Base-by-base conservation (phyloP, 2,888 invertebrate species). In the Psylliodes chrysocephalus region DNA sequence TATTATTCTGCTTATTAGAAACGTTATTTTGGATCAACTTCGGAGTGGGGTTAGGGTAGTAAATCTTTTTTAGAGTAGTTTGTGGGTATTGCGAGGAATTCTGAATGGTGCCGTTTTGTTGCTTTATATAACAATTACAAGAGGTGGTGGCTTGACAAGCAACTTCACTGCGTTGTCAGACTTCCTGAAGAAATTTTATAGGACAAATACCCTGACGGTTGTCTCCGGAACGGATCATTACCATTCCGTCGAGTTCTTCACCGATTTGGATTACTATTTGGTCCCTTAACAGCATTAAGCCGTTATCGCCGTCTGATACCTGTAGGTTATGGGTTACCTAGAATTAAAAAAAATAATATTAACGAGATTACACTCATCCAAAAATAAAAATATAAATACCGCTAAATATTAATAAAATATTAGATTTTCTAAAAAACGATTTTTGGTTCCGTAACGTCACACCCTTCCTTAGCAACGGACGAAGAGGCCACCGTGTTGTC, bases 181-280 rank as follows among this genome's bases (percentile, higher is more conserved):
- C 94, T 85, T 96, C 96, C 85, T 95, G 94, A 67, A 97, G 87
- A 81, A 95, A 97, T 82, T 95, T 95, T 40, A 94, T 84, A n/a
- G 96, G 96, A 83, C 96, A 97, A 71, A 94, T 90, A 63, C 94
- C 95, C 83, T 95, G 94, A 73, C 94, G 93, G 85, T 94, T 95
- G 78, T 95, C 94, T 0, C 95, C 95, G 47, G 94, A 94, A 57
- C 96, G 89, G 68, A 97, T 94, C 90, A 94, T 92, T 67, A 96
- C 93, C 89, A 95, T 95, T 19, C 96, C 96, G 77, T 95, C 94
- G 0, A 94, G 87, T 79, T 96, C 96, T 69, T 96, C 96, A 1
- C 95, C 95, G 6, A 94, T 88, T 84, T 90, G 90, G 74, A 97
- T 94, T 62, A 97, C 96, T 78, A 97, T 96, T 90, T 97, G 94